Evolutionary conservation across 2,888 invertebrate genomes (phyloP).

Genomic region (Gastrophysa polygoni): DNA sequence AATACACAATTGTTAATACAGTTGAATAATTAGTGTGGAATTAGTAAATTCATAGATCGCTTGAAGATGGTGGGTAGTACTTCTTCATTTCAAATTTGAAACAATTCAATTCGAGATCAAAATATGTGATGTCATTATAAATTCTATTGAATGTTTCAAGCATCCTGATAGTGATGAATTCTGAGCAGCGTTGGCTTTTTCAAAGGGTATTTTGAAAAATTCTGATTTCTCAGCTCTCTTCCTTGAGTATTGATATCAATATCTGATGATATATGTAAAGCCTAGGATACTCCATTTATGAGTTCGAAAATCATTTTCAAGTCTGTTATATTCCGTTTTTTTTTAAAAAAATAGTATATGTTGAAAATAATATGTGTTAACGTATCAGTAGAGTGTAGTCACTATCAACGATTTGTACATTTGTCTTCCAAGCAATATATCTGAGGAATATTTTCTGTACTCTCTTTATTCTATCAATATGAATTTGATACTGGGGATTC

Average conservation of each 20-base stretch:
- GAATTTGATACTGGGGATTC: neutral
- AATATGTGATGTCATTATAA: neutral
- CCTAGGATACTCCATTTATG: neutral
- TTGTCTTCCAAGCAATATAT: neutral
- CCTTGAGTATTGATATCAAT: neutral
- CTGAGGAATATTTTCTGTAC: neutral
- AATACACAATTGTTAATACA: neutral
- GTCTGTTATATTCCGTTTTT: too few relatives aligned
- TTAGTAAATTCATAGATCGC: neutral
- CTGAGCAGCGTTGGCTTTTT: too few relatives aligned
- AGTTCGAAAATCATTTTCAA: too few relatives aligned
- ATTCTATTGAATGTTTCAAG: too few relatives aligned
- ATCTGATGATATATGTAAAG: neutral
- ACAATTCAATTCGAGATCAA: neutral
- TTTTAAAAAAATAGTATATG: too few relatives aligned
- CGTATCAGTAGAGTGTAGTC: neutral
- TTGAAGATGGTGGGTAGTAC: neutral
- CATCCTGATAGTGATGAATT: too few relatives aligned
- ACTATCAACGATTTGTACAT: neutral
- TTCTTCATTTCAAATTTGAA: neutral
- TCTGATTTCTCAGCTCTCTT: neutral
- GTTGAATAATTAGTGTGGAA: neutral
- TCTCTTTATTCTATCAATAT: neutral
- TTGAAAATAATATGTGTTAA: neutral
- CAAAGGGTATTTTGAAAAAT: too few relatives aligned